These are phyloP conservation scores for Nomada flava DNA, from an alignment of 2,888 invertebrate genomes.

Conservation along the genomic window DNA sequence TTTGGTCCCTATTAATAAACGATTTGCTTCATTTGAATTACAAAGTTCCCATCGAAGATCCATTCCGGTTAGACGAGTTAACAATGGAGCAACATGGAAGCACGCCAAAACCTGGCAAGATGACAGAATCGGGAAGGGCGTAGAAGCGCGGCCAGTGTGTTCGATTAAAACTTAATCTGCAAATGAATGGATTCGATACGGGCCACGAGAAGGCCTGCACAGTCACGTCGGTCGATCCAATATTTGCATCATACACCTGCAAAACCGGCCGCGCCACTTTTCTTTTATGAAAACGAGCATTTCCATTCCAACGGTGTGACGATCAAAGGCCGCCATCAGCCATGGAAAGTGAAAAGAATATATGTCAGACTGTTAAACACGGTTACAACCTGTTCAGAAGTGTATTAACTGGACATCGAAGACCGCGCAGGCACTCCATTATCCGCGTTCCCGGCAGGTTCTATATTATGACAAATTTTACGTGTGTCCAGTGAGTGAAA, in stretches of 20 bases:
- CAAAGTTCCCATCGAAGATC: neutral
- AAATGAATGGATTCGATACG: conserved; percentile 35
- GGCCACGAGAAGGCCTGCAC: neutral
- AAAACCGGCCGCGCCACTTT: conserved; percentile 43
- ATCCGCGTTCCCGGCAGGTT: neutral
- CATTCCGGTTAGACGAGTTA: conserved; percentile 9
- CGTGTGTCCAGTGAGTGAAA: too few relatives aligned
- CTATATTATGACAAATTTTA: too few relatives aligned
- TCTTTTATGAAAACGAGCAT: conserved; percentile 44
- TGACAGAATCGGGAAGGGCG: neutral
- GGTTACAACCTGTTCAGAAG: conserved; percentile 17
- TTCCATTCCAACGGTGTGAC: conserved; percentile 20
- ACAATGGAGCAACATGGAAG: conserved; percentile 8
- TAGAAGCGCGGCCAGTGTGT: neutral
- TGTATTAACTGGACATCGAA: conserved; percentile 18
- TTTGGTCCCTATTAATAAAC: neutral
- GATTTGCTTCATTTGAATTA: neutral
- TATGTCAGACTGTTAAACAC: conserved; percentile 1
- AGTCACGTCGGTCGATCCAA: conserved; percentile 9
- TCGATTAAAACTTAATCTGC: conserved; percentile 35
- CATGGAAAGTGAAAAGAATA: conserved; percentile 42
- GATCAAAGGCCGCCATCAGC: conserved; percentile 16
- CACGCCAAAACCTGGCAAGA: conserved; percentile 12
- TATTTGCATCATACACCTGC: conserved; percentile 40
- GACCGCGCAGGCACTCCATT: conserved; percentile 17